Conservation (phyloP, 2,113 vertebrate species). For the Calyptommatus sinebrachiatus region DNA sequence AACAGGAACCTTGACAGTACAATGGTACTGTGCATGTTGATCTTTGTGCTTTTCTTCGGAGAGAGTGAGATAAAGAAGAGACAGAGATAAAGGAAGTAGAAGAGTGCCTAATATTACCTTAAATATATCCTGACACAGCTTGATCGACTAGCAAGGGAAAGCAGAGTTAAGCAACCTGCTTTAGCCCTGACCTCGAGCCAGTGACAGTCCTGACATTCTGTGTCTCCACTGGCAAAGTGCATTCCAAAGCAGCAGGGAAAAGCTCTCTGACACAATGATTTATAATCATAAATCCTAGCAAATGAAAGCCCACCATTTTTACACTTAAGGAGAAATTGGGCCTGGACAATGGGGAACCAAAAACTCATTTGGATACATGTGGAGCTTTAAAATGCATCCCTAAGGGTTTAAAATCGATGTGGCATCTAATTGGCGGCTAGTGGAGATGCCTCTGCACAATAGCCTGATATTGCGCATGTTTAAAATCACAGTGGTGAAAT, state of each 20-base stretch:
- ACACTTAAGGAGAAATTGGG: constrained; percentile 66
- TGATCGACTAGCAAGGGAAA: constrained; percentile 37
- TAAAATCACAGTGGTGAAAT: constrained; percentile 56
- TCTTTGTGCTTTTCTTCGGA: too few species aligned
- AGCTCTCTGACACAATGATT: constrained; percentile 53
- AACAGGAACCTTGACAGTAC: too few species aligned
- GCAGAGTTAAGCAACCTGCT: constrained; percentile 62
- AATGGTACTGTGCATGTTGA: too few species aligned
- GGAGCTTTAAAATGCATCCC: constrained; percentile 67
- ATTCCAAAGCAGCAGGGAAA: constrained; percentile 54
- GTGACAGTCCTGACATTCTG: constrained; percentile 50
- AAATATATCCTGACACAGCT: constrained; percentile 42
- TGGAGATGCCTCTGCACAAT: constrained; percentile 41
- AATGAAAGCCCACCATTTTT: constrained; percentile 66
- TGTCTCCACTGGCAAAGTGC: constrained; percentile 55
- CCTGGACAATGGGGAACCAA: constrained; percentile 66
- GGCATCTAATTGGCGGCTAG: constrained; percentile 51
- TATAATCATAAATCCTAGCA: constrained; percentile 57
- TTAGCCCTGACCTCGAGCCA: constrained; percentile 64
- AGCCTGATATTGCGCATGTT: constrained; percentile 50
- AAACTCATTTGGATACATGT: constrained; percentile 75
- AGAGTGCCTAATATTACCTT: constrained; percentile 27
- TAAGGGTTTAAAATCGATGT: constrained; percentile 60
- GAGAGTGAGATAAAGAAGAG: too few species aligned
- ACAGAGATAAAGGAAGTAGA: too few species aligned